A percentile compares a stretch with the other conserved stretches of the same genome.
Conservation (phyloP, 1,140 invertebrate genomes). For the Drosophila ironensis region DNA sequence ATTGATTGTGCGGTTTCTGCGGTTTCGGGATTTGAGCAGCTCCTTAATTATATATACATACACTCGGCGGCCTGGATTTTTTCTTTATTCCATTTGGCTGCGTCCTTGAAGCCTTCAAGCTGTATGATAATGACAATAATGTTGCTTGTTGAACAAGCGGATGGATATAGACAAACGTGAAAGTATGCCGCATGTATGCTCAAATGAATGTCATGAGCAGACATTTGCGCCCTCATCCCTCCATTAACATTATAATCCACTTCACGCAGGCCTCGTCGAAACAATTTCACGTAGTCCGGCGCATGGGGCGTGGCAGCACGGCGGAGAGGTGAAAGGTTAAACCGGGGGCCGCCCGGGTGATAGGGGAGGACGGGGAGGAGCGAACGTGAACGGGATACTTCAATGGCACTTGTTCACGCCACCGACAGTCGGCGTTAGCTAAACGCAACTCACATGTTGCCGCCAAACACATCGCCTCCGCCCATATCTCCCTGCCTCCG, state of each 20-base stretch:
- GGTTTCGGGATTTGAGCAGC: conserved; percentile 40
- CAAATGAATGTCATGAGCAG: conserved; percentile 70
- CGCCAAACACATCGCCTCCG: conserved; percentile 11
- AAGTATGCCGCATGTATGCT: conserved; percentile 10
- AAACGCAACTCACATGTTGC: conserved; percentile 40
- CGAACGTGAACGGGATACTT: conserved; percentile 34
- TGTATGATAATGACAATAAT: conserved; percentile 61
- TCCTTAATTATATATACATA: conserved; percentile 46
- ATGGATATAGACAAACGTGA: conserved; percentile 14
- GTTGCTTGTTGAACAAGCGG: conserved; percentile 44
- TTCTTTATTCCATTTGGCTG: conserved; percentile 12
- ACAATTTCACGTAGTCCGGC: conserved; percentile 39
- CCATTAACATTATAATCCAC: conserved; percentile 44
- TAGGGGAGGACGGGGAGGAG: not conserved
- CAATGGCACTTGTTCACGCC: conserved; percentile 55
- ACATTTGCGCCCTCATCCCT: conserved; percentile 34
- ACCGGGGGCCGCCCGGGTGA: too few species aligned
- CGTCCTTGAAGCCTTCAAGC: conserved; percentile 34
- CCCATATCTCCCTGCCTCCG: not conserved
- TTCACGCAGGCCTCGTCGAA: conserved; percentile 13
- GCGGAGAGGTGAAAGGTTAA: not conserved
- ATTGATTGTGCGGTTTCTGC: conserved; percentile 56
- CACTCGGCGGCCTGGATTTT: not conserved
- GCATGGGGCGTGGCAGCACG: not conserved
- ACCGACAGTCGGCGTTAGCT: conserved; percentile 53